Conservation (phyloP, 2,888 invertebrate species). For the Zygaena filipendulae region DNA sequence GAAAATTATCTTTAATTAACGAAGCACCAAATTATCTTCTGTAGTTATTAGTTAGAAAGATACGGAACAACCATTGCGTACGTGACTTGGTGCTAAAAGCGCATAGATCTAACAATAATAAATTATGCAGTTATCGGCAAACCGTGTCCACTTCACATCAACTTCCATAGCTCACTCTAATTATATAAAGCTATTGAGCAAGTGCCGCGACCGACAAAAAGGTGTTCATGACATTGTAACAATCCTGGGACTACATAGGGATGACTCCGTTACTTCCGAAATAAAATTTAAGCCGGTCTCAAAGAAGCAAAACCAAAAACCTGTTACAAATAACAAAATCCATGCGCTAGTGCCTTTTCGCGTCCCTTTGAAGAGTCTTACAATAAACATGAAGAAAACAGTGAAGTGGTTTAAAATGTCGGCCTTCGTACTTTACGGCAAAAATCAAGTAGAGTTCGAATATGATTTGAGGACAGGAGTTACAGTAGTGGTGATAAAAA, state of each 20-base stretch:
- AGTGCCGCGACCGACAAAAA: constrained; percentile 34
- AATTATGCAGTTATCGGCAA: constrained; percentile 49
- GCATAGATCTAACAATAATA: no score
- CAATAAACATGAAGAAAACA: constrained; percentile 22
- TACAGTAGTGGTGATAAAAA: no score
- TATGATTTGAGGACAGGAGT: constrained; percentile 36
- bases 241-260: constrained; percentile 44
- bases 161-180: constrained; percentile 47
- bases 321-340: constrained; percentile 13
- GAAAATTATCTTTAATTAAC: constrained; percentile 33
- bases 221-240: constrained; percentile 48
- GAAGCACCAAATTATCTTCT: constrained; percentile 41
- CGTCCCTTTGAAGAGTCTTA: constrained; percentile 24
- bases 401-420: constrained; percentile 29
- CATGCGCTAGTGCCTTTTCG: constrained; percentile 26
- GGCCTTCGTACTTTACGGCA: constrained; percentile 23
- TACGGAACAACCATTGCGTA: constrained; percentile 18
- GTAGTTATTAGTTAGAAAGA: no score
- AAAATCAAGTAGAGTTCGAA: constrained; percentile 25
- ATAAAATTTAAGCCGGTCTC: constrained; percentile 13
- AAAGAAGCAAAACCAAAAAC: background rate
- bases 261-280: constrained; percentile 28
- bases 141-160: constrained; percentile 47
- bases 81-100: no score
- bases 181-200: constrained; percentile 48